These are phyloP conservation scores for Monochamus alternatus DNA, from an alignment of 2,888 invertebrate species.

Conservation along the genomic window DNA sequence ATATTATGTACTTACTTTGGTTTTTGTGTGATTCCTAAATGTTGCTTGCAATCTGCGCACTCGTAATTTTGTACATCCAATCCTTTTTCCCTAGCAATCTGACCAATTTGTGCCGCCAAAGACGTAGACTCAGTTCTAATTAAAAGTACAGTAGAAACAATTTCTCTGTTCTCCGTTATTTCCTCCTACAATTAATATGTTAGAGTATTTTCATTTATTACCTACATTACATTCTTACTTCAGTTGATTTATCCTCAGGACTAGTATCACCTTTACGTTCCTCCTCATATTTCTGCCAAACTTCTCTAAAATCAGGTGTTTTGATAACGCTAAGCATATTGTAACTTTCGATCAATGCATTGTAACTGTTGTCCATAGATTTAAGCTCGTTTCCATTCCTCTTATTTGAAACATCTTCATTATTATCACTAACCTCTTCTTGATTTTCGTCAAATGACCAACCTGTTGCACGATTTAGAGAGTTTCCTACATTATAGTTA, in stretches of 20 bases:
- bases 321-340: conserved; percentile 70
- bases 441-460: conserved; percentile 74
- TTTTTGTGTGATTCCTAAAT: conserved; percentile 76
- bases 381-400: conserved; percentile 53
- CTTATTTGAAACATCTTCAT: conserved; percentile 33
- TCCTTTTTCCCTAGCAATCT: conserved; percentile 84
- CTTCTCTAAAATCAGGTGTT: conserved; percentile 77
- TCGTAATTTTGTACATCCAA: conserved; percentile 90
- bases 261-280: conserved; percentile 55
- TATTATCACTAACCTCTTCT: conserved; percentile 28
- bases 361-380: conserved; percentile 73
- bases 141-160: conserved; percentile 43
- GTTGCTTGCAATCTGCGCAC: conserved; percentile 82
- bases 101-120: conserved; percentile 79
- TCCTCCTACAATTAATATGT: conserved; percentile 36
- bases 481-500: conserved; percentile 74
- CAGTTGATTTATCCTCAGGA: conserved; percentile 13
- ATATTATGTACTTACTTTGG: conserved; percentile 69
- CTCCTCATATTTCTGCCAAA: conserved; percentile 72
- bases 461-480: conserved; percentile 77
- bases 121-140: conserved; percentile 60
- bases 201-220: background rate
- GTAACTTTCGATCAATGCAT: conserved; percentile 76
- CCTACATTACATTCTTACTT: background rate
- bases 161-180: conserved; percentile 31